Evolutionary conservation across 2,888 invertebrate genomes (phyloP).

Genomic region (Caenorhabditis plicata): DNA sequence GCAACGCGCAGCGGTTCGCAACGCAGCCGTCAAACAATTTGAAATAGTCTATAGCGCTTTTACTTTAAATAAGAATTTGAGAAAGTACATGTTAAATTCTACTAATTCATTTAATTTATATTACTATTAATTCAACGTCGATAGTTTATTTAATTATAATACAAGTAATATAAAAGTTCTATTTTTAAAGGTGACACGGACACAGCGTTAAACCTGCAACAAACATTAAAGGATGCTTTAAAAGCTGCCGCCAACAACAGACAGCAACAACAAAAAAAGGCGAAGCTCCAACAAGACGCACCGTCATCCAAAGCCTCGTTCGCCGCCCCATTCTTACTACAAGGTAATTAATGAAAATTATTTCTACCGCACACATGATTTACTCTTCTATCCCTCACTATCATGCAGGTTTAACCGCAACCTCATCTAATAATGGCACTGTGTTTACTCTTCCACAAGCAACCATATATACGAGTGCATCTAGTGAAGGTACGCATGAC

Average conservation of each 20-base stretch:
- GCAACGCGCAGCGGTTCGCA: no score
- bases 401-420: conserved; percentile 17
- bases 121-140: no score
- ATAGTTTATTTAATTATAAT: no score
- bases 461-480: conserved; percentile 2
- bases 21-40: no score
- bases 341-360: conserved; percentile 22
- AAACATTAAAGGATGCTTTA: conserved; percentile 58
- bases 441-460: conserved; percentile 9
- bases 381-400: not conserved
- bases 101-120: no score
- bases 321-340: conserved; percentile 42
- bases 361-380: not conserved
- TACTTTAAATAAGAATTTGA: no score
- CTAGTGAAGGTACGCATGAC: conserved; percentile 2
- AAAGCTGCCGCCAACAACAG: conserved; percentile 50
- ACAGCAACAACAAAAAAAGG: conserved; percentile 43
- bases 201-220: conserved; percentile 36
- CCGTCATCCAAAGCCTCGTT: conserved; percentile 18
- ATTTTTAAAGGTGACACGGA: not conserved
- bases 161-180: no score
- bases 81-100: no score
- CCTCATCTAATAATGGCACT: conserved; percentile 19
- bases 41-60: no score
- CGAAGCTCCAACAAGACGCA: conserved; percentile 8